Conservation (phyloP, 2,113 vertebrate species). For the Saguinus midas region DNA sequence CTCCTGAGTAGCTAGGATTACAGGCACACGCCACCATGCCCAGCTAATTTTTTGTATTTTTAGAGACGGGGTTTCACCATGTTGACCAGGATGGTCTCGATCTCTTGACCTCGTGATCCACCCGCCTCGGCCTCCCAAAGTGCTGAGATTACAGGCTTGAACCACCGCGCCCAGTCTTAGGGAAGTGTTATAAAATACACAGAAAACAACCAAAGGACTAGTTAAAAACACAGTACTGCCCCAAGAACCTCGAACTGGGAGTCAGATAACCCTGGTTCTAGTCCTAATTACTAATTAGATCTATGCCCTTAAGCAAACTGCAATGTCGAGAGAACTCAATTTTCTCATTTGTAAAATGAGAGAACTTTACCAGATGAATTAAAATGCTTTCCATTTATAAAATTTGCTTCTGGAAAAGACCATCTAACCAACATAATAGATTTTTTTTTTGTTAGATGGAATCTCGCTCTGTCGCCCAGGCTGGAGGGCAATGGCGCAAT, state of each 20-base stretch:
- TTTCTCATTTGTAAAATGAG: slow-evolving; percentile 17
- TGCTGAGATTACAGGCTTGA: too few species aligned
- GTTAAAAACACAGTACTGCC: not conserved
- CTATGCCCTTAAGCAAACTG: not conserved
- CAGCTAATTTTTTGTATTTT: too few species aligned
- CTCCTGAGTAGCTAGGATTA: too few species aligned
- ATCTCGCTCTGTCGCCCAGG: too few species aligned
- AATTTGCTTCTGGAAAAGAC: not conserved
- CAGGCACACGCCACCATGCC: too few species aligned
- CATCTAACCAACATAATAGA: not conserved
- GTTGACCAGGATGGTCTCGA: too few species aligned
- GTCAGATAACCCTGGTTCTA: not conserved
- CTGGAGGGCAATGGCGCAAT: too few species aligned
- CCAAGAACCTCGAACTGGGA: not conserved
- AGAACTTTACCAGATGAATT: not conserved
- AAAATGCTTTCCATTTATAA: not conserved
- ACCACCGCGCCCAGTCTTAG: too few species aligned
- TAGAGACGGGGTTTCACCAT: too few species aligned
- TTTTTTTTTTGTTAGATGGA: too few species aligned
- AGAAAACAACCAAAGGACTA: not conserved
- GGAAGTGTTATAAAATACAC: not conserved
- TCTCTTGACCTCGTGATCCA: too few species aligned
- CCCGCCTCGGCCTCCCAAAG: too few species aligned
- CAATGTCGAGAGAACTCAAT: not conserved
- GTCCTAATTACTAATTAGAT: slow-evolving; percentile 1